Base-by-base conservation (phyloP, 2,888 invertebrate genomes). In the Andricus curvator region DNA sequence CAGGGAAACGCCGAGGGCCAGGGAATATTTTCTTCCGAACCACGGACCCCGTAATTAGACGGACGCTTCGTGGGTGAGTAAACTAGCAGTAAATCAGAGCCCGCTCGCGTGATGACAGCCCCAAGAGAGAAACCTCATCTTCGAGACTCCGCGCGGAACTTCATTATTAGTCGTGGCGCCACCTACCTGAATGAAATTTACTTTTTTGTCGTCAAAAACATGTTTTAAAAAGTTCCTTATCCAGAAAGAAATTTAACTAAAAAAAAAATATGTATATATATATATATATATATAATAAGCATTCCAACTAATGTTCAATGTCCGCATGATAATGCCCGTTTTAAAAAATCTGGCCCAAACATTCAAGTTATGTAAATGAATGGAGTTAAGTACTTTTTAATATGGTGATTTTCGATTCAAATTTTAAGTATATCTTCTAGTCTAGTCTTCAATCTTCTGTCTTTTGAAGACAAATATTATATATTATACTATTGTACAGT, bases 31-130 rank as follows among this genome's bases (percentile, higher is more conserved):
- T 87, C 86, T 86, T 87, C 78, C 85, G 84, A 85, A 84, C 80
- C 85, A 83, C 86, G 87, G 88, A 89, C 86, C 89, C 89, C 87
- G 88, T 88, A 90, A 91, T 91, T 90, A 90, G 90, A 90, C 88
- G 88, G 87, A 90, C 90, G 88, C 88, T 87, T 88, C 89, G 90
- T 90, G 90, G 90, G 89, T 90, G 91, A 90, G 89, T 88, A 88
- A 89, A 89, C 87, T 85, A 84, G 87, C 88, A 82, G 88, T 91
- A 91, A 91, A 91, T 91, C 90, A 90, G 86, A 80, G 78, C 80
- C 86, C 85, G 86, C 84, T 89, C 86, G 87, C 86, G 87, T 87
- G 89, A 88, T 88, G 89, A 90, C 86, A 84, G 88, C 88, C 86
- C 77, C 81, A 79, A 78, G 60, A 77, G 20, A 77, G 60, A 77